Evolutionary conservation across 2,888 invertebrate species (phyloP), one percentile per base, ranked within the genome.

Genomic region (Thelaira solivaga): DNA sequence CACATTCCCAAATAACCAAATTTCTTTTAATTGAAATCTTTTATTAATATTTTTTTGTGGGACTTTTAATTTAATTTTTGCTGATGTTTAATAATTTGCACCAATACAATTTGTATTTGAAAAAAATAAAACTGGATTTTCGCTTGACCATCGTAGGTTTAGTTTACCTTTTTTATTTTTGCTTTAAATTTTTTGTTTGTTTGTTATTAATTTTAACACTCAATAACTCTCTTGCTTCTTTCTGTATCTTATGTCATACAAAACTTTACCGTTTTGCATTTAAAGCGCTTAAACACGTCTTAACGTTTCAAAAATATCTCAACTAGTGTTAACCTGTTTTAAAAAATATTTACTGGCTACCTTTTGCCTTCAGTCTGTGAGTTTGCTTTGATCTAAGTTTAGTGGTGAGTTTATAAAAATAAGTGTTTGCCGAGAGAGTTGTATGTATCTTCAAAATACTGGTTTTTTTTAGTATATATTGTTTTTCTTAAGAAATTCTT

Each of bases 111-210:
- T 61, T 51, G 20, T 51, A 73, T 8, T 51, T 16, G 41, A 53
- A 82, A 86, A 86, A n/a, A n/a, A n/a, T n/a, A n/a, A 39, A 39
- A 86, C 86, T 85, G 85, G 87, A 87, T 86, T 78, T 80, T 77
- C 62, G 82, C 69, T 81, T 82, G 81, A 81, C 82, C 82, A 73
- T 73, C 76, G 81, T 8, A 39, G 26, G n/a, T 49, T 45, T 68
- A 73, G 62, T 68, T 76, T 80, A 72, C 76, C 69, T 79, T 76
- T 59, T 49, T 80, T 51, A 57, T 53, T 62, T 49, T 36, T 34
- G n/a, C 22, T 26, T 34, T 61, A 55, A 80, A 76, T 67, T 80
- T 53, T 45, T 43, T 81, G 61, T 20, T 59, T 77, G 64, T 69
- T 59, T 53, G n/a, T 51, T 78, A 72, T n/a, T n/a, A n/a, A n/a